Evolutionary conservation across 1,140 invertebrate genomes (phyloP).

Genomic region (Philaenus spumarius): DNA sequence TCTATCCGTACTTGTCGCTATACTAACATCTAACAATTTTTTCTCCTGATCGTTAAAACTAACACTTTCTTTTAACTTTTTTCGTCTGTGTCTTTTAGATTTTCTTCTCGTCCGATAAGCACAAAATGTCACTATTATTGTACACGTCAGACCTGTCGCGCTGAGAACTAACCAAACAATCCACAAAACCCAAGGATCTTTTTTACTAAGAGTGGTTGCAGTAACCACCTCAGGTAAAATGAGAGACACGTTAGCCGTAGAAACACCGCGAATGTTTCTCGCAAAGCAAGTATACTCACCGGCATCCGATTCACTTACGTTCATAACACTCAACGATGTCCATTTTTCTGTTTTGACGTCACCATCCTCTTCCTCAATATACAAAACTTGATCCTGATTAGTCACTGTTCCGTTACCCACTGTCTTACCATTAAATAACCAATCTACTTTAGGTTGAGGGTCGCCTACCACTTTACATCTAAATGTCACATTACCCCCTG

Average conservation of each 20-base stretch:
- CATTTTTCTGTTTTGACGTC: conserved; percentile 45
- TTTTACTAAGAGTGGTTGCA: conserved; percentile 53
- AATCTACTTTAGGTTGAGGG: conserved; percentile 73
- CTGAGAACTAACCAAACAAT: conserved; percentile 48
- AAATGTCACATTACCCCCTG: conserved; percentile 68
- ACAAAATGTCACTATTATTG: conserved; percentile 47
- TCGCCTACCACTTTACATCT: conserved; percentile 73
- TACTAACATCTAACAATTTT: conserved; percentile 67
- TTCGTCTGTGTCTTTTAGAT: conserved; percentile 43
- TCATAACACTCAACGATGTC: conserved; percentile 65
- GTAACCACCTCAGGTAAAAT: conserved; percentile 61
- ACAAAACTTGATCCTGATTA: conserved; percentile 40
- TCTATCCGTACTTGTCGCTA: conserved; percentile 66
- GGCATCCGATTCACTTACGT: conserved; percentile 66
- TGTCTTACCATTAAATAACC: conserved; percentile 60
- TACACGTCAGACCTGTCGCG: conserved; percentile 43
- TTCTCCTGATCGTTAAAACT: conserved; percentile 82
- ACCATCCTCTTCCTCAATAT: conserved; percentile 36
- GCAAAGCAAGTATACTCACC: conserved; percentile 76
- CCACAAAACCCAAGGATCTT: conserved; percentile 51
- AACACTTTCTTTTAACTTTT: conserved; percentile 61
- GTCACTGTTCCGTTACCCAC: conserved; percentile 39
- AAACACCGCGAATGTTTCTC: conserved; percentile 62
- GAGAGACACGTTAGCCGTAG: conserved; percentile 60
- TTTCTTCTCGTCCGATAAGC: conserved; percentile 45